phyloP scores from a whole-genome alignment of 2,113 vertebrate genomes.

The Prionailurus bengalensis region DNA sequence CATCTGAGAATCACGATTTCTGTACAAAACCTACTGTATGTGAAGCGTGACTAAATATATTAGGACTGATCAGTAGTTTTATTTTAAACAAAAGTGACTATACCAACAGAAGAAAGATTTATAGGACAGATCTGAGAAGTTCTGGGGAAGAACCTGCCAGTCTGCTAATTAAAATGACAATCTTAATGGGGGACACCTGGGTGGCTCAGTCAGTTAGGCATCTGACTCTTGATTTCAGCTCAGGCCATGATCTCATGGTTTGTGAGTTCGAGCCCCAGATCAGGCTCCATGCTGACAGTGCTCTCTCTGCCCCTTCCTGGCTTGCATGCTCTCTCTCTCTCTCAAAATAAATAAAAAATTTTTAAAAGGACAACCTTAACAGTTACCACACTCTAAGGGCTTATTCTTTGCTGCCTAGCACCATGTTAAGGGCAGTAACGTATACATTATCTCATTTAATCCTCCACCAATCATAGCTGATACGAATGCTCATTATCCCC shows the following conservation, averaged over 20 bases:
- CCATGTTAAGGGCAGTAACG: neutral
- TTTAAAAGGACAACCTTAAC: neutral
- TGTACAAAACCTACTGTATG: neutral
- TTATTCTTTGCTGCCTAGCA: neutral
- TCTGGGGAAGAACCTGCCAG: neutral
- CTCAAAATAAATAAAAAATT: too few relatives aligned
- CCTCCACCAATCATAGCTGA: neutral
- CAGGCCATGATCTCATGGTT: too few relatives aligned
- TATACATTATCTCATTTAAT: neutral
- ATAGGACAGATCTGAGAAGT: neutral
- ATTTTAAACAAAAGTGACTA: neutral
- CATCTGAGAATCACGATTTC: neutral
- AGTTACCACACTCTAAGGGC: neutral
- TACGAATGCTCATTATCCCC: neutral
- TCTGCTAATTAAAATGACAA: neutral
- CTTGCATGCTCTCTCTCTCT: too few relatives aligned
- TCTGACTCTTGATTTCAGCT: too few relatives aligned
- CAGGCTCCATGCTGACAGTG: too few relatives aligned
- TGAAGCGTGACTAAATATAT: neutral
- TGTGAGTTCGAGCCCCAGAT: too few relatives aligned
- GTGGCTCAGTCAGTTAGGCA: too few relatives aligned
- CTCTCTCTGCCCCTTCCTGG: too few relatives aligned
- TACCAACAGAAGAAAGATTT: neutral
- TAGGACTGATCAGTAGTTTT: neutral
- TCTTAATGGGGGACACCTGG: too few relatives aligned